These are phyloP conservation scores for Antedon mediterranea DNA, from an alignment of 53 echinoderm and acorn worm species.

Conservation along the genomic window DNA sequence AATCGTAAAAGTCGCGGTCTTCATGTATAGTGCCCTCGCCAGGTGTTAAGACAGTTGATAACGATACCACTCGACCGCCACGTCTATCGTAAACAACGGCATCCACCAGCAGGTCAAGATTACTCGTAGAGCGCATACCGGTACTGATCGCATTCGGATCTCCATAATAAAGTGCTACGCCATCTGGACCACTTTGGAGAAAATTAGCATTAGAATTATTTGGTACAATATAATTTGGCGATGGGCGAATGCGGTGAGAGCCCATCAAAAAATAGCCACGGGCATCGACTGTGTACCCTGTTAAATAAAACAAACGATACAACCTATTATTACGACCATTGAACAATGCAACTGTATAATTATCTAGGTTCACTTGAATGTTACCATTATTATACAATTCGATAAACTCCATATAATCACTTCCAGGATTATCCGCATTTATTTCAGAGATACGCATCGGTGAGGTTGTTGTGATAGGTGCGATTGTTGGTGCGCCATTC, in stretches of 20 bases:
- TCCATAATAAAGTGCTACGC: conserved; percentile 50
- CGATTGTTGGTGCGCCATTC: background rate
- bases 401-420: conserved; percentile 37
- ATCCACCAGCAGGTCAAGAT: conserved; percentile 41
- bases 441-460: conserved; percentile 11
- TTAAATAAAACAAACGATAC: conserved; percentile 27
- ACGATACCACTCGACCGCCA: conserved; percentile 10
- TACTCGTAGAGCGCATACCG: conserved; percentile 37
- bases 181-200: conserved; percentile 15
- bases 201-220: conserved; percentile 8
- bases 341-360: conserved; percentile 39
- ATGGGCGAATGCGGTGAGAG: conserved; percentile 28
- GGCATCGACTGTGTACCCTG: conserved; percentile 33
- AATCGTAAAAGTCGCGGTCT: conserved; percentile 13
- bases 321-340: conserved; percentile 31
- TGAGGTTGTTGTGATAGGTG: background rate
- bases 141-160: background rate
- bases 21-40: conserved; percentile 57
- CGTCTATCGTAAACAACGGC: conserved; percentile 65
- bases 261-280: conserved; percentile 61
- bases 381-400: conserved; percentile 82
- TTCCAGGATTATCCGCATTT: conserved; percentile 2
- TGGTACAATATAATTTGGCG: conserved; percentile 27
- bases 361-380: conserved; percentile 36
- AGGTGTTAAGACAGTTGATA: conserved; percentile 44